Conservation (phyloP, 1,140 invertebrate species). For the Cataglyphis hispanica region DNA sequence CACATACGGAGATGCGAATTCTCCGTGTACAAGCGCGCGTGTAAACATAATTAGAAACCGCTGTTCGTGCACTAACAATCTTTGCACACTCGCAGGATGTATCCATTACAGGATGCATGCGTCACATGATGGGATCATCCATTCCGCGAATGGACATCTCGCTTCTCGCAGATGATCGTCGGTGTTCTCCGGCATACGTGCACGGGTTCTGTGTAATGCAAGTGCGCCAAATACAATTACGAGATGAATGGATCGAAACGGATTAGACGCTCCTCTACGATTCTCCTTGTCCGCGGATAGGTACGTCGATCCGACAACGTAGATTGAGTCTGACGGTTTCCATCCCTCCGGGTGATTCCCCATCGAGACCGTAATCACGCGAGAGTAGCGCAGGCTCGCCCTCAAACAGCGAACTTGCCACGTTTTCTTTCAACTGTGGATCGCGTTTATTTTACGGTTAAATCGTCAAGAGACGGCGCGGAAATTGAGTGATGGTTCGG, state of each 20-base stretch:
- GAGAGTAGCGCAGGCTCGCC: slow-evolving; percentile 17
- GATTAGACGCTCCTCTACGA: slow-evolving; percentile 49
- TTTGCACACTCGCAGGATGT: slow-evolving; percentile 40
- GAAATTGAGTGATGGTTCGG: slow-evolving; percentile 35
- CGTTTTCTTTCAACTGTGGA: slow-evolving; percentile 48
- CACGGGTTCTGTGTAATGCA: slow-evolving; percentile 46
- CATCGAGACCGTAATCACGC: slow-evolving; percentile 37
- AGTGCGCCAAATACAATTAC: slow-evolving; percentile 69
- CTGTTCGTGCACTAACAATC: slow-evolving; percentile 59
- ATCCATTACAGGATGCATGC: not conserved
- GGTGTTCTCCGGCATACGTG: slow-evolving; percentile 12
- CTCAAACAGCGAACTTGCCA: slow-evolving; percentile 26
- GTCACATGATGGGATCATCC: not conserved
- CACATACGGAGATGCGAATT: not conserved
- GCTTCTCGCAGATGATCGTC: slow-evolving; percentile 51
- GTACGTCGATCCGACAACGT: slow-evolving; percentile 32
- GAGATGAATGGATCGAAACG: slow-evolving; percentile 64
- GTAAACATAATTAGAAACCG: slow-evolving; percentile 67
- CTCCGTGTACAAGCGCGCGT: slow-evolving; percentile 6
- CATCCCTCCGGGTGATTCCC: slow-evolving; percentile 40
- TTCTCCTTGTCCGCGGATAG: slow-evolving; percentile 42
- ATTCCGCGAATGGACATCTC: slow-evolving; percentile 30
- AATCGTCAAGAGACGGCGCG: slow-evolving; percentile 14
- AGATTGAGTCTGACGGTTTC: slow-evolving; percentile 58
- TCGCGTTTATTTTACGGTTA: slow-evolving; percentile 29